Percentiles rank a stretch among this genome's conserved stretches.
phyloP scores from a whole-genome alignment of 2,113 vertebrate genomes.

The Hypomesus transpacificus region DNA sequence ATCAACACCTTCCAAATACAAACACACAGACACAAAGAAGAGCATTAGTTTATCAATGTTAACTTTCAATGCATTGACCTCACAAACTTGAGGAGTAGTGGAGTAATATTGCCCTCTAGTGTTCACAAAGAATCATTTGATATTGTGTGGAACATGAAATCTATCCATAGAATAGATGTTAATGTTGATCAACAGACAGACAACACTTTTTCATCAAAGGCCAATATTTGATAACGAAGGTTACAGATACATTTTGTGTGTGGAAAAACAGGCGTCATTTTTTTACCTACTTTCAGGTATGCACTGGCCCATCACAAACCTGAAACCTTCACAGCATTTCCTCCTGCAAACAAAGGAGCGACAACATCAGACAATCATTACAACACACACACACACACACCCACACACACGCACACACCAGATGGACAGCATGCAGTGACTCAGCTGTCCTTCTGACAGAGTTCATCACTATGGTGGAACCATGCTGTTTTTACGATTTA shows the following conservation, averaged over 20 bases:
- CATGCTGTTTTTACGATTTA: neutral
- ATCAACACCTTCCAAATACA: conserved; percentile 60
- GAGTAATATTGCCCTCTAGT: conserved; percentile 36
- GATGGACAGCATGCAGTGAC: neutral
- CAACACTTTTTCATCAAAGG: too few species aligned
- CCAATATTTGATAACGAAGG: neutral
- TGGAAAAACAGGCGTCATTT: conserved; percentile 30
- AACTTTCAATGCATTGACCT: too few species aligned
- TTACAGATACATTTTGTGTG: neutral
- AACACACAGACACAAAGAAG: too few species aligned
- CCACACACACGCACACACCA: neutral
- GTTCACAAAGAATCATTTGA: conserved; percentile 10
- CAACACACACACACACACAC: conserved; percentile 6
- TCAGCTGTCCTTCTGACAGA: neutral
- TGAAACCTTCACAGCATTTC: conserved; percentile 77
- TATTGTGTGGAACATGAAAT: neutral
- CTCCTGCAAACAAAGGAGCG: conserved; percentile 60
- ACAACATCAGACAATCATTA: neutral
- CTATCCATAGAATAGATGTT: neutral
- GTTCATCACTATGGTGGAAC: neutral
- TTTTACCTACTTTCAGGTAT: conserved; percentile 77
- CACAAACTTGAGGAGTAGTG: too few species aligned
- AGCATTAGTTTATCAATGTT: too few species aligned
- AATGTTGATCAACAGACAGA: too few species aligned
- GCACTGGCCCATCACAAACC: conserved; percentile 79